Evolutionary conservation across 2,888 invertebrate species (phyloP), one percentile per base, ranked within the genome.

Genomic region (Stictocephala bisonia): DNA sequence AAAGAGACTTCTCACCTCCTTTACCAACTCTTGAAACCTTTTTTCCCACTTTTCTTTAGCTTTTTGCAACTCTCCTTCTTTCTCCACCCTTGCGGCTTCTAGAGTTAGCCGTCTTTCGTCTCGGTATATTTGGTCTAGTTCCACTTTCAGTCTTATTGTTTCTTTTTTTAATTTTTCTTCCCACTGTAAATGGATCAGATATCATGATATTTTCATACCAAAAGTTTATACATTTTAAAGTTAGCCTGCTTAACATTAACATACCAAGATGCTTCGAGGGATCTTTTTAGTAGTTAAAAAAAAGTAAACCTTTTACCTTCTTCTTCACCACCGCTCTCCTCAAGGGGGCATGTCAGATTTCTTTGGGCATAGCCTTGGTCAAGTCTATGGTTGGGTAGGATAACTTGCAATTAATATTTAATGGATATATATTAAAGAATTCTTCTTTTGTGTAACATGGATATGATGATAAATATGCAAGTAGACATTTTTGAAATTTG

Each of bases 131-230:
- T 87, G 86, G 81, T 89, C 88, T 79, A 90, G 82, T 82, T 90
- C 90, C 75, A 84, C 83, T 83, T 87, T 89, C 82, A 90, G 84
- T 83, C 89, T 86, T 79, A 86, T 85, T 83, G 88, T 88, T 84
- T 90, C 90, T 80, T 87, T 86, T 79, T 87, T 84, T 79, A 90
- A 82, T 83, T 87, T 86, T 77, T 88, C 87, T 81, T 90, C 90
- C 90, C 90, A 90, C 85, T 89, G 86, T 78, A 84, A 74, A 87
- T 87, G 77, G 87, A 86, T n/a, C 20, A 18, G 3, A 51, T 22
- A 22, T 7, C 18, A 20, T 6, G n/a, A 51, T 51, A 22, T 22
- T 44, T 44, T 44, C 4, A n/a, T 35, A 35, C 7, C 35, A 35
- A 35, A 6, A 6, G 7, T 35, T 35, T 13, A 35, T 35, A 35